Evolutionary conservation across 2,113 vertebrate species (phyloP), one percentile per base, ranked within the genome.

Genomic region (Callipepla squamata): DNA sequence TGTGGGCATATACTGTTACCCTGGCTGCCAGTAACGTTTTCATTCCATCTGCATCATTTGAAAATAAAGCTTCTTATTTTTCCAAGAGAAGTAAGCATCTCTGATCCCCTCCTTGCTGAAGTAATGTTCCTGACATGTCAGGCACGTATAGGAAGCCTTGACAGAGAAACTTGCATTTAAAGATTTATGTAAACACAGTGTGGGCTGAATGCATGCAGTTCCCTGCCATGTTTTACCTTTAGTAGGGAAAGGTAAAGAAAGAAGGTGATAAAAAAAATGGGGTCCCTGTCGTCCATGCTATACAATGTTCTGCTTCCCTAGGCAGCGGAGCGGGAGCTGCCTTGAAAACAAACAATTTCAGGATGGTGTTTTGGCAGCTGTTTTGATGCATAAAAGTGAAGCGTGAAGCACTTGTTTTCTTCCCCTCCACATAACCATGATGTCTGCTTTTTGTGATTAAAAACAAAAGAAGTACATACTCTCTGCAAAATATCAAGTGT

Each of bases 281-380:
- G 17, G 32, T 83, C 55, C 26, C 51, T 61, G 57, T 83, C 59
- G 11, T 20, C 65, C 34, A 40, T 1, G 1, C 25, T 19, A 25
- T 70, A 3, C 7, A 5, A 50, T 22, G 47, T 36, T 58, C 32
- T 67, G 72, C 61, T 92, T 92, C n/a, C 82, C 73, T 51, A 86
- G 85, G 90, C 73, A 90, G 85, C 76, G 75, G 40, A 90, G 53
- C 5, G 1, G 48, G 65, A 16, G 85, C 47, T 89, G 38, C 28
- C 67, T 58, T 91, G 30, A 30, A 57, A 91, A 82, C 65, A 83
- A 66, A 25, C 87, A 78, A 14, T 40, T 65, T 76, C 68, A 66
- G 91, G 61, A 36, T 68, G 47, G 32, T 57, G 18, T 94, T 90
- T 91, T 85, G 82, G 65, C 91, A 94, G 36, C 51, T 61, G 9